A percentile compares a stretch with the other conserved stretches of the same genome.
These are phyloP conservation scores for Zoanthus sociatus DNA, from an alignment of 92 coral and sea anemone species.

Conservation along the genomic window DNA sequence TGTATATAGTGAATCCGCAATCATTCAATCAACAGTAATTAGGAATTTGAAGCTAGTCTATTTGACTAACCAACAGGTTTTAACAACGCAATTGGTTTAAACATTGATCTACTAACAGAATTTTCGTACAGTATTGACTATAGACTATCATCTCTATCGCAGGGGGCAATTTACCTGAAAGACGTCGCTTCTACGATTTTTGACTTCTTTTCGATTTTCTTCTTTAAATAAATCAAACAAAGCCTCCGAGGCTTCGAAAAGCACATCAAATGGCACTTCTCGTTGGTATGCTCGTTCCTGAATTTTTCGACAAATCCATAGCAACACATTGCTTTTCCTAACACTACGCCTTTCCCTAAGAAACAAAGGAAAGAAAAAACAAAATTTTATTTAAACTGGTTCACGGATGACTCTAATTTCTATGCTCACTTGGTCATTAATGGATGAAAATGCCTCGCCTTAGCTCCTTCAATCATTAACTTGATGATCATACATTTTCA, in stretches of 20 bases:
- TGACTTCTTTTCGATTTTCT: not conserved
- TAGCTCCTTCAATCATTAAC: too few relatives aligned
- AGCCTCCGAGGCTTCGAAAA: constrained; percentile 48
- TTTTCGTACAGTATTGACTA: not conserved
- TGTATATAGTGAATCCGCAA: too few relatives aligned
- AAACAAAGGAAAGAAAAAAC: not conserved
- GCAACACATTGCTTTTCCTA: constrained; percentile 17
- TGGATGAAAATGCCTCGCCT: too few relatives aligned
- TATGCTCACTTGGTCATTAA: too few relatives aligned
- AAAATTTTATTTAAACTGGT: too few relatives aligned
- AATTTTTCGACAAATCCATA: constrained; percentile 57
- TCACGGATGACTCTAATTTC: too few relatives aligned
- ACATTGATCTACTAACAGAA: not conserved
- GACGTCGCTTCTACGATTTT: constrained; percentile 11
- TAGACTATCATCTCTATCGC: not conserved
- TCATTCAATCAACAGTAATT: not conserved
- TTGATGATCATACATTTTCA: too few relatives aligned
- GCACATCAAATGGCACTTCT: constrained; percentile 59
- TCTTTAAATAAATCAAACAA: constrained; percentile 51
- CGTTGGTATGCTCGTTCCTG: not conserved
- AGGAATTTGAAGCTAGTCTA: too few relatives aligned
- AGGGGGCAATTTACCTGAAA: not conserved
- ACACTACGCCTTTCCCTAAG: constrained; percentile 1
- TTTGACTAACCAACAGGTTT: not conserved
- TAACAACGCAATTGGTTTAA: not conserved